Base-by-base conservation (phyloP, 2,797 vertebrate genomes). In the Peromyscus eremicus region DNA sequence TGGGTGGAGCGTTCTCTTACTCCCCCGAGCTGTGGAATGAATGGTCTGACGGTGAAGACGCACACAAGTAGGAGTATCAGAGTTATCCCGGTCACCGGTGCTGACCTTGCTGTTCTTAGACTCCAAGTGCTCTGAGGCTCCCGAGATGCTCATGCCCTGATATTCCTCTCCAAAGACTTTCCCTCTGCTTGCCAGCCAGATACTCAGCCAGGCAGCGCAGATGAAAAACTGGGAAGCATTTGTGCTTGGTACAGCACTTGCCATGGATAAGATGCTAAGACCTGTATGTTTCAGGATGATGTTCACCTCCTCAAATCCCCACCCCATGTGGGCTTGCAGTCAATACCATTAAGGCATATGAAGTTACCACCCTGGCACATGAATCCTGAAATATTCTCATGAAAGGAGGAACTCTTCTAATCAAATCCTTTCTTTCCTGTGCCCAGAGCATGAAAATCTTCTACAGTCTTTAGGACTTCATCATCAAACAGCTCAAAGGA, bases 31-130 rank as follows among this genome's bases (percentile, higher is more conserved):
- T 66, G 29, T 32, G 64, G 29, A 66, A 34, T 66, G 62, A 12
- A 66, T 0, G 27, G 11, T 64, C 27, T 29, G 12, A 12, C 64
- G 27, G 27, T 12, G 0, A 98, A 98, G 91, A 98, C 92, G 98
- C 34, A 43, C 11, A 23, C 2, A 81, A 25, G 75, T 10, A 46
- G 32, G 29, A 49, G 13, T 46, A 46, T 17, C 14, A 83, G 5
- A 32, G 23, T 5, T 21, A 34, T 32, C 40, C 57, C 14, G 5
- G 29, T 85, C 19, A 13, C 19, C 3, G 3, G 43, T 49, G 32
- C 43, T 85, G 83, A n/a, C 66, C 43, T 68, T 68, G 43, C 83
- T 68, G 19, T 23, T 66, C 19, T 46, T 49, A 13, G 40, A 66
- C 40, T 17, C 82, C 66, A 34, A 49, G 37, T 6, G 62, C 40